Conservation (phyloP, 2,797 vertebrate genomes). For the Chrysocyon brachyurus region DNA sequence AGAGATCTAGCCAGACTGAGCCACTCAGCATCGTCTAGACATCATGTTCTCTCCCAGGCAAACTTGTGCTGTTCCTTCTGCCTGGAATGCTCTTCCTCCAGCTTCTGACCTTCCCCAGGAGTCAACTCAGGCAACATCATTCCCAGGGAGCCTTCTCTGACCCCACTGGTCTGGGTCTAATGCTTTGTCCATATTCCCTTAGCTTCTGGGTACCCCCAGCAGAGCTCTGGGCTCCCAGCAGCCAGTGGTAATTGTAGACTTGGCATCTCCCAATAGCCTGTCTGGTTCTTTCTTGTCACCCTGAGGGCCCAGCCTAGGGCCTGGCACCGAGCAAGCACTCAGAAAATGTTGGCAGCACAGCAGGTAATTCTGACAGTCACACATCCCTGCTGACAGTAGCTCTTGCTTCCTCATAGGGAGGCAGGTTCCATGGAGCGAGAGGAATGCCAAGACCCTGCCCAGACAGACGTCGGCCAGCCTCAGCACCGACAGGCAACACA, state of each 20-base stretch:
- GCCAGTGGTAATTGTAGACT: neutral
- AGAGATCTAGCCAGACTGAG: neutral
- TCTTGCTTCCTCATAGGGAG: constrained; percentile 85
- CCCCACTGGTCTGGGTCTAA: neutral
- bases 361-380: neutral
- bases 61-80: neutral
- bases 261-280: neutral
- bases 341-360: neutral
- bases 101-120: neutral
- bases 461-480: constrained; percentile 67
- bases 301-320: neutral
- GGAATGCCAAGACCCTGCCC: constrained; percentile 85
- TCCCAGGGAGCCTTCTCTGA: neutral
- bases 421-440: constrained; percentile 90
- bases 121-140: neutral
- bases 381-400: constrained; percentile 67
- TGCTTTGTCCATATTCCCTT: neutral
- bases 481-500: constrained; percentile 85
- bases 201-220: neutral
- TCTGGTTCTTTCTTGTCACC: neutral
- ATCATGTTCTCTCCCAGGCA: neutral
- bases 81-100: neutral
- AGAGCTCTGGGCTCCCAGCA: neutral
- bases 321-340: neutral
- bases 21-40: neutral